Base-by-base conservation (phyloP, 2,888 invertebrate species). In the Galerucella calmariensis region DNA sequence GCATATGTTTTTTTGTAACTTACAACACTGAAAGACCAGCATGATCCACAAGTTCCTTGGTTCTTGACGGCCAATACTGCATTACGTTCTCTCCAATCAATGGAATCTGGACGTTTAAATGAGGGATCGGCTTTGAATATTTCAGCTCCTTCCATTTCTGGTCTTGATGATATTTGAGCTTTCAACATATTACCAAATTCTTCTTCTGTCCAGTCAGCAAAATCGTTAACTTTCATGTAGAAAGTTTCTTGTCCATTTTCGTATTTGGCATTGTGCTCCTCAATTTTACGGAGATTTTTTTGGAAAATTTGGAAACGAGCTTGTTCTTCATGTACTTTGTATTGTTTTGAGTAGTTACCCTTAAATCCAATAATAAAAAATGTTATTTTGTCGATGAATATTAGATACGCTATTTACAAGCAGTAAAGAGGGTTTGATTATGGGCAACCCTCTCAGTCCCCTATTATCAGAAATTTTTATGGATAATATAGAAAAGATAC, bases 181-280 rank as follows among this genome's bases (percentile, higher is more conserved):
- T 41, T 41, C 35, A 62, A 16, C 62, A 62, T 62, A n/a, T 27
- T 41, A 44, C 2, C 16, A 53, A 79, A 79, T 71, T 80, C 80
- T 53, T 78, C 75, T 20, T 27, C 1, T 3, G 80, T 76, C 71
- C 78, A 59, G 63, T 80, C 80, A 4, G 78, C 51, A 48, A 78
- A 78, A 27, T 69, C 46, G n/a, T 73, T 80, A 4, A 79, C 61
- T 35, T 72, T 76, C 48, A 79, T 16, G 69, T 65, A 73, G 63
- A 77, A 80, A 2, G 75, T 61, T 46, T 62, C 73, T 44, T 79
- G 58, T 10, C 78, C 78, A 46, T 71, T 65, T 9, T 68, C 72
- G 58, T 75, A 80, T 71, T 70, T 68, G 14, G 59, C 70, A 62
- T 80, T 79, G 74, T 80, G 78, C 59, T 77, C 61, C 66, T 78